Evolutionary conservation across 1,140 invertebrate species (phyloP), one percentile per base, ranked within the genome.

Genomic region (Leptoteleia sp.): DNA sequence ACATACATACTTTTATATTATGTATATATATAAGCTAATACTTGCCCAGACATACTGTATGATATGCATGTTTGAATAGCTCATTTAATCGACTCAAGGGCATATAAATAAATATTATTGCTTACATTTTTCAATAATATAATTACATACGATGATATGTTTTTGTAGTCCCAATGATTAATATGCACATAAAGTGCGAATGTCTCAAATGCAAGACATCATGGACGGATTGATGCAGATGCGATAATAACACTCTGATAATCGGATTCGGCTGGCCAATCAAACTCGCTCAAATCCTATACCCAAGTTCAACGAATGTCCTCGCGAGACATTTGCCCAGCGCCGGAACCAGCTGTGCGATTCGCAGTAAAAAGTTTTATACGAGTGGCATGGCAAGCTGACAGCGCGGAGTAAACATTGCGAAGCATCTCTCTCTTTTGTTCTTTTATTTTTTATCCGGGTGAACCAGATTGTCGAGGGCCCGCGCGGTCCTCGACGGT

Each of bases 81-180:
- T 76, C 59, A 73, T 48, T 76, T 80, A 73, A 73, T 73, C 75
- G 73, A 81, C 70, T 84, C 76, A 86, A 79, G 85, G 84, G 84
- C 86, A 87, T 87, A 87, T 87, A 88, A 87, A 88, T 87, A 87
- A 86, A 87, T 89, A 87, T 89, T 89, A 89, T 88, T 88, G 87
- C 85, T 88, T 89, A 89, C 76, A 77, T 64, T 77, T 82, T 78
- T 81, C 72, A 71, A 76, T 85, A 85, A 81, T 84, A 85, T 84
- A 84, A 83, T 88, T 87, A 88, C 77, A 88, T 87, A 88, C 79
- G 85, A 88, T 90, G 88, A 90, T 90, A 90, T 90, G 89, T 89
- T 83, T 89, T 89, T 89, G 87, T 90, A 90, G 88, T 89, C 88
- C 88, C 88, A 88, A 90, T 89, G 87, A 89, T 88, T 88, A 89